Evolutionary conservation across 2,888 invertebrate genomes (phyloP).

Genomic region (Tromatobia lineatoria): DNA sequence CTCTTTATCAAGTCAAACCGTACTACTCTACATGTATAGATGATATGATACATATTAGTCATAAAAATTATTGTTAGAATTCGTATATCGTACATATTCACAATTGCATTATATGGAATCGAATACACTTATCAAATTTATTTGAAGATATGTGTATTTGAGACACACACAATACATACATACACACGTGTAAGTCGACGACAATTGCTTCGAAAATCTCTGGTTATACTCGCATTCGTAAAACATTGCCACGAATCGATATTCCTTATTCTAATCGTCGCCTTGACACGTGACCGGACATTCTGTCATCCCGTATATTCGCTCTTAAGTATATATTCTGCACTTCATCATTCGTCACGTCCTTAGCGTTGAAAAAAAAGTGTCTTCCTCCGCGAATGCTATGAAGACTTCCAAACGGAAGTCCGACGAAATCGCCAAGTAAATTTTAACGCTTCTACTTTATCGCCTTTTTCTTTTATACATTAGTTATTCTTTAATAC

Average conservation of each 20-base stretch:
- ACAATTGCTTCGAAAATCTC: conserved; percentile 79
- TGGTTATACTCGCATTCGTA: conserved; percentile 65
- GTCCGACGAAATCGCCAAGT: conserved; percentile 38
- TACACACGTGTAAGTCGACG: conserved; percentile 72
- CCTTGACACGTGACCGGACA: conserved; percentile 44
- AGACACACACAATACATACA: conserved; percentile 62
- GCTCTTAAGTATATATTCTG: conserved; percentile 9
- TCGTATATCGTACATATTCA: conserved; percentile 56
- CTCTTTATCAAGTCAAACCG: conserved; percentile 77
- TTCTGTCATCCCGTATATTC: conserved; percentile 42
- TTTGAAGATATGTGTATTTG: conserved; percentile 79
- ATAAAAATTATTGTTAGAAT: conserved; percentile 64
- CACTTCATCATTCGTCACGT: conserved; percentile 46
- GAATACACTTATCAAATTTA: conserved; percentile 69
- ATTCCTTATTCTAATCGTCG: conserved; percentile 56
- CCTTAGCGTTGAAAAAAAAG: conserved; percentile 43
- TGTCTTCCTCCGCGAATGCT: conserved; percentile 61
- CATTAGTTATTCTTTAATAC: background rate
- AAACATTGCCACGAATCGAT: conserved; percentile 16
- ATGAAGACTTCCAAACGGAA: conserved; percentile 54
- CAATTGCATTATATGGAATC: conserved; percentile 73
- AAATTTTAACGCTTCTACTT: conserved; percentile 30
- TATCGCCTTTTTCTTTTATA: conserved; percentile 26
- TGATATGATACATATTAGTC: conserved; percentile 73
- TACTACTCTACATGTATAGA: conserved; percentile 77